Conservation (phyloP, 2,797 vertebrate species). For the Tinamus major region DNA sequence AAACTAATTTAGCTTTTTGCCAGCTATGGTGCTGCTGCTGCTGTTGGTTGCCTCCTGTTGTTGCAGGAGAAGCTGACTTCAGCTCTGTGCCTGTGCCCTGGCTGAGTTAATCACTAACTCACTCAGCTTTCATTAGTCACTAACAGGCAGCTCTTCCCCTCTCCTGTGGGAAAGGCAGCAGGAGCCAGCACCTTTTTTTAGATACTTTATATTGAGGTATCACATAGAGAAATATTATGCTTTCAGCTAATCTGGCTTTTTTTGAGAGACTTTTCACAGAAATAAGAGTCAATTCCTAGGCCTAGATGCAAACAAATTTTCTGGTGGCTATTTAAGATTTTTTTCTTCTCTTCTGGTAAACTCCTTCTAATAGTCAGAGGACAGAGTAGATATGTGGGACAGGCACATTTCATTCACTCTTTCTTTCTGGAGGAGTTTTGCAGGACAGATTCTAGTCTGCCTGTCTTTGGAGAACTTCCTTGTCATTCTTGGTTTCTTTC, state of each 20-base stretch:
- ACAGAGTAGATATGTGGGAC: background rate
- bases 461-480: background rate
- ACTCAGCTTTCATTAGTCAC: too few species aligned
- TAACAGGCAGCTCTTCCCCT: background rate
- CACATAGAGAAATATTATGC: background rate
- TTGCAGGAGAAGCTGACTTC: background rate
- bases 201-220: background rate
- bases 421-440: background rate
- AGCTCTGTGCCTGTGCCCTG: background rate
- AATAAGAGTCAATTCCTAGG: background rate
- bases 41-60: background rate
- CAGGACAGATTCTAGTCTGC: background rate
- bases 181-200: background rate
- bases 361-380: background rate
- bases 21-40: background rate
- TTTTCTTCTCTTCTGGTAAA: background rate
- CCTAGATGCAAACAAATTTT: background rate
- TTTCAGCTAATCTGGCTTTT: background rate
- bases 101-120: background rate
- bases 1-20: background rate
- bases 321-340: background rate
- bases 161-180: background rate
- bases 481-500: background rate
- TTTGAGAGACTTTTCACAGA: background rate
- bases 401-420: background rate